Conservation (phyloP, 2,797 vertebrate species). For the Diplodus puntazzo region DNA sequence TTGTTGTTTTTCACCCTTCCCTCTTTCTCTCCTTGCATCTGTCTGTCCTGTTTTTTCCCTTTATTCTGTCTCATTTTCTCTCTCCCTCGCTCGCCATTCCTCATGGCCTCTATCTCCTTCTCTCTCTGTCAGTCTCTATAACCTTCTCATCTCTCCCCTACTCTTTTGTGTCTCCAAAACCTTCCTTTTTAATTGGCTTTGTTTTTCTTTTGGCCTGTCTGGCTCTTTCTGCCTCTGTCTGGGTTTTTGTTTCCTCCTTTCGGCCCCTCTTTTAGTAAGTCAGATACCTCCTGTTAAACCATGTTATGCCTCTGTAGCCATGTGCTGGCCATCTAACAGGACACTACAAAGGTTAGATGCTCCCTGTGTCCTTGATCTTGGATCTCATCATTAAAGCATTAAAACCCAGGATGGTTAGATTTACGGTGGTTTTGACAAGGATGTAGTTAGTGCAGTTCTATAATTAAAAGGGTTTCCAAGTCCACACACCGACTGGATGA, state of each 20-base stretch:
- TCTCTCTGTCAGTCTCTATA: conserved; percentile 48
- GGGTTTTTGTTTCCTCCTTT: conserved; percentile 20
- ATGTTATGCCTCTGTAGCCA: conserved; percentile 27
- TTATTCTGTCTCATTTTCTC: conserved; percentile 17
- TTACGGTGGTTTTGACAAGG: conserved; percentile 8
- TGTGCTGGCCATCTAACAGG: conserved; percentile 31
- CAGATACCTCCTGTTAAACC: conserved; percentile 49
- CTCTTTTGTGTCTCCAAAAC: conserved; percentile 31
- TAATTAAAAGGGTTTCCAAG: no score
- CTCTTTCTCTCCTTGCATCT: conserved; percentile 3
- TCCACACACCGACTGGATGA: no score
- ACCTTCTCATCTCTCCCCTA: conserved; percentile 30
- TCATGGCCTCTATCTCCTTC: neutral
- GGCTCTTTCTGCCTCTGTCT: conserved; percentile 31
- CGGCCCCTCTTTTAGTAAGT: conserved; percentile 1
- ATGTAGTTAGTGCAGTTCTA: conserved; percentile 1
- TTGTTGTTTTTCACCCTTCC: conserved; percentile 8
- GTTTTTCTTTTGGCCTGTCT: conserved; percentile 52
- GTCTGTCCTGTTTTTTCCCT: conserved; percentile 8
- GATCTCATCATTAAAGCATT: conserved; percentile 40
- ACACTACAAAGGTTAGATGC: conserved; percentile 32
- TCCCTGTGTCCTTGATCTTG: conserved; percentile 39
- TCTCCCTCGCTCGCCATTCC: neutral
- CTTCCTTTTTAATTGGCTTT: conserved; percentile 61
- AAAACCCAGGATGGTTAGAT: conserved; percentile 16